Percentiles rank a stretch among this genome's conserved stretches.
Evolutionary conservation across 2,113 vertebrate genomes (phyloP).

Genomic region (Paraplagusia blochii): DNA sequence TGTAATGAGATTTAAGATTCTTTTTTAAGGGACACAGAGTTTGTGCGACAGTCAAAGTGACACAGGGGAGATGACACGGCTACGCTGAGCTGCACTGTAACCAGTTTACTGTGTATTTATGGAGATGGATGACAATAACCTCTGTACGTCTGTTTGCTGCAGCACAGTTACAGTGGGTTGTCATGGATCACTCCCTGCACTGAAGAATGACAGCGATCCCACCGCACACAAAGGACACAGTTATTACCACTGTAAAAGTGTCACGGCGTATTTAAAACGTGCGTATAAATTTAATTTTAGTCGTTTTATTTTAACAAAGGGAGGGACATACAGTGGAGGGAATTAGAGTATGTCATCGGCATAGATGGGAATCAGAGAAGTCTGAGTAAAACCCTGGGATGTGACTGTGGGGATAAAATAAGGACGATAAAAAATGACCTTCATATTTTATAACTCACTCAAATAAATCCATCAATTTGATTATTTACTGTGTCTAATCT

Average conservation of each 20-base stretch:
- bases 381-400: constrained; percentile 5
- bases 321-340: not conserved
- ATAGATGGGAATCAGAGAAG: constrained; percentile 5
- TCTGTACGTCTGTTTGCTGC: constrained; percentile 43
- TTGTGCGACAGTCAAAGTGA: constrained; percentile 16
- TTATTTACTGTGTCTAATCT: not conserved
- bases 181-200: constrained; percentile 31
- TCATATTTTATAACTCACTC: too few species aligned
- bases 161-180: constrained; percentile 20
- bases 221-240: not conserved
- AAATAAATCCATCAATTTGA: too few species aligned
- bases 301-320: not conserved
- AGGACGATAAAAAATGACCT: constrained; percentile 1
- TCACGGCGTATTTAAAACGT: constrained; percentile 7
- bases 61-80: constrained; percentile 40
- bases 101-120: constrained; percentile 59
- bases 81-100: constrained; percentile 43
- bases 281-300: constrained; percentile 22
- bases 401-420: too few species aligned
- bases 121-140: constrained; percentile 55
- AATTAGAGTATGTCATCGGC: constrained; percentile 6
- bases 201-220: constrained; percentile 40
- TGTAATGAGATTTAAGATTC: constrained; percentile 1
- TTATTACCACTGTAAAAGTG: constrained; percentile 25
- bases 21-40: constrained; percentile 2